phyloP scores from a whole-genome alignment of 2,888 invertebrate genomes.

The Argyresthia goedartella region DNA sequence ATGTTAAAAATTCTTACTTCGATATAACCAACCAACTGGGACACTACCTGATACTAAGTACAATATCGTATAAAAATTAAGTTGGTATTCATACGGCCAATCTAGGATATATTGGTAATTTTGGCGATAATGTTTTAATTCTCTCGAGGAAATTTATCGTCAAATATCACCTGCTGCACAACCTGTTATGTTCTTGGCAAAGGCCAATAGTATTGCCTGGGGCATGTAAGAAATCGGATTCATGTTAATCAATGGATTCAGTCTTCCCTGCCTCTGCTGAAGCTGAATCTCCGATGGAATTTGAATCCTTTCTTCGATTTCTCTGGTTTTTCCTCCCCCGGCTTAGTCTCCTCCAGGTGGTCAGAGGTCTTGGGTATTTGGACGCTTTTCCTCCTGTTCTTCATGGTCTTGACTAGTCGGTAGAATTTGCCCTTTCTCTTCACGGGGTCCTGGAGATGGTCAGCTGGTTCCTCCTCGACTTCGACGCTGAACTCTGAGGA shows the following conservation, averaged over 20 bases:
- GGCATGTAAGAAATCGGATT: neutral
- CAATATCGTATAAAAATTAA: too few relatives aligned
- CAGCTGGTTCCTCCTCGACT: slow-evolving; percentile 49
- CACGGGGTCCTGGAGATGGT: slow-evolving; percentile 35
- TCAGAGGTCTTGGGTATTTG: slow-evolving; percentile 62
- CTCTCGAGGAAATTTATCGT: neutral
- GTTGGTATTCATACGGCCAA: too few relatives aligned
- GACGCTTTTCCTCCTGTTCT: slow-evolving; percentile 60
- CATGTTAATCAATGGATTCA: slow-evolving; percentile 24
- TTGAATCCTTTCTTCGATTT: slow-evolving; percentile 53
- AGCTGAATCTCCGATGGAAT: slow-evolving; percentile 58
- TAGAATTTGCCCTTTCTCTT: slow-evolving; percentile 62
- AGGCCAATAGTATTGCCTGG: too few relatives aligned
- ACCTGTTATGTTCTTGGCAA: neutral
- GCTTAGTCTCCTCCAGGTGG: slow-evolving; percentile 40
- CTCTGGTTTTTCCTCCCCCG: slow-evolving; percentile 44
- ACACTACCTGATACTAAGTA: too few relatives aligned
- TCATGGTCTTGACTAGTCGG: slow-evolving; percentile 59
- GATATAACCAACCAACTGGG: too few relatives aligned
- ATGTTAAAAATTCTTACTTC: too few relatives aligned
- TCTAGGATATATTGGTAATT: neutral
- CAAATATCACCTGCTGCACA: slow-evolving; percentile 1
- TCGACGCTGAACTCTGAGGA: slow-evolving; percentile 64
- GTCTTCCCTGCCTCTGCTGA: slow-evolving; percentile 56
- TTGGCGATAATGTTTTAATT: neutral